Base-by-base conservation (phyloP, 2,113 vertebrate genomes). In the Corydoras maculifer region DNA sequence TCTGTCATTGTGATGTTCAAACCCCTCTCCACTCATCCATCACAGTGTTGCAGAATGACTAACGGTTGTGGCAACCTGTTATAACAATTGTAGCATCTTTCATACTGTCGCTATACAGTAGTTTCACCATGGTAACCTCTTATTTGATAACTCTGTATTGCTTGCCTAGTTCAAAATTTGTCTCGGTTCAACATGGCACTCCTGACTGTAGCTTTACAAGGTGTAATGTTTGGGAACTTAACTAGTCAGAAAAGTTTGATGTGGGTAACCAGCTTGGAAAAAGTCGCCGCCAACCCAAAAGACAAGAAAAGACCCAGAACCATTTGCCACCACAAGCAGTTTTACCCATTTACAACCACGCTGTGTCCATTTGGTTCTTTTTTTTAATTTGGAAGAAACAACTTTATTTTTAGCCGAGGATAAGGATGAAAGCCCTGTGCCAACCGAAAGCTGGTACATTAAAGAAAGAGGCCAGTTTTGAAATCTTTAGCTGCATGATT, bases 401-500 rank as follows among this genome's bases (percentile, higher is more conserved):
- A 77, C 68, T 65, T 14, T 76, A 78, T 82, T 81, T 85, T 88
- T 76, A 79, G 77, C 74, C 77, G 75, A 75, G 70, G 48, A 68
- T 57, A 78, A 75, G 81, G 84, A 89, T 84, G 86, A 86, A 84
- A 84, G 75, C 62, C 65, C 77, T 53, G 73, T 79, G 79, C 84
- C 80, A 78, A 81, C 76, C 74, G 83, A 85, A 84, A 86, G 84
- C 82, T 84, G 86, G 85, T 80, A 76, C 80, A 57, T 57, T 57
- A n/a, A 63, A 59, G 53, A 18, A 76, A 48, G 72, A 68, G 29
- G 78, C 73, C 70, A 76, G 83, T 78, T 77, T 80, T 9, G 48
- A 83, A 82, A 83, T 84, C 79, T 81, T 80, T 74, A 77, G 82
- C 77, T 80, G 81, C 77, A 76, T 62, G 87, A 89, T 86, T 79